phyloP scores from a whole-genome alignment of 2,113 vertebrate genomes.

The Cromileptes altivelis region DNA sequence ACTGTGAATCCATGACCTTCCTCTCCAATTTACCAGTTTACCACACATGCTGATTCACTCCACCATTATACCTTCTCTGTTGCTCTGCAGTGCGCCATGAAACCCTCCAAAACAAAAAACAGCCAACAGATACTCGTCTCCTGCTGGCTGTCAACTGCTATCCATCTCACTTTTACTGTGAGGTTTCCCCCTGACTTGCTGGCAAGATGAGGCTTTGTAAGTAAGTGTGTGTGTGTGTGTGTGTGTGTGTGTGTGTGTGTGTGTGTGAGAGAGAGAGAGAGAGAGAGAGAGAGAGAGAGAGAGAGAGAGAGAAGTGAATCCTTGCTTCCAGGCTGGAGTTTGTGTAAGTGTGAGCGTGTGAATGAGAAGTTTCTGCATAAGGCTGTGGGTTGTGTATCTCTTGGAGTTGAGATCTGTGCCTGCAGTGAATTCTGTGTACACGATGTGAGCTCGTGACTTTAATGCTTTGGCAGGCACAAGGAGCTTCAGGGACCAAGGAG shows the following conservation, averaged over 20 bases:
- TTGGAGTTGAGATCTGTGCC: background rate
- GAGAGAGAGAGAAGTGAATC: constrained; percentile 2
- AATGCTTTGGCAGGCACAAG: background rate
- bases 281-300: background rate
- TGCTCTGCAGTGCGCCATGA: background rate
- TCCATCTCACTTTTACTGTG: constrained; percentile 38
- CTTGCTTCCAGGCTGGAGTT: constrained; percentile 30
- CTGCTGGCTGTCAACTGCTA: constrained; percentile 60
- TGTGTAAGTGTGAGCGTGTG: constrained; percentile 4
- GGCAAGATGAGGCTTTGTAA: constrained; percentile 37
- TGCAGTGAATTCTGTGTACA: constrained; percentile 22
- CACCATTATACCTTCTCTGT: background rate
- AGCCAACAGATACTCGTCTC: constrained; percentile 48
- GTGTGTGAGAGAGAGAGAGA: background rate
- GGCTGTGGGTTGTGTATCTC: constrained; percentile 29
- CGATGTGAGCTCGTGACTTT: background rate
- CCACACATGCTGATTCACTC: constrained; percentile 45
- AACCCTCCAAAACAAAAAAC: constrained; percentile 4
- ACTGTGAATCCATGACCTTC: constrained; percentile 51
- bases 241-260: background rate
- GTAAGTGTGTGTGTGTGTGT: constrained; percentile 14
- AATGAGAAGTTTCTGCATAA: constrained; percentile 10
- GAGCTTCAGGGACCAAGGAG: constrained; percentile 1
- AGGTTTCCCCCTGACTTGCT: constrained; percentile 25
- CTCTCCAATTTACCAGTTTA: constrained; percentile 33